Evolutionary conservation across 1,140 invertebrate species (phyloP).

Genomic region (Euura lappo): DNA sequence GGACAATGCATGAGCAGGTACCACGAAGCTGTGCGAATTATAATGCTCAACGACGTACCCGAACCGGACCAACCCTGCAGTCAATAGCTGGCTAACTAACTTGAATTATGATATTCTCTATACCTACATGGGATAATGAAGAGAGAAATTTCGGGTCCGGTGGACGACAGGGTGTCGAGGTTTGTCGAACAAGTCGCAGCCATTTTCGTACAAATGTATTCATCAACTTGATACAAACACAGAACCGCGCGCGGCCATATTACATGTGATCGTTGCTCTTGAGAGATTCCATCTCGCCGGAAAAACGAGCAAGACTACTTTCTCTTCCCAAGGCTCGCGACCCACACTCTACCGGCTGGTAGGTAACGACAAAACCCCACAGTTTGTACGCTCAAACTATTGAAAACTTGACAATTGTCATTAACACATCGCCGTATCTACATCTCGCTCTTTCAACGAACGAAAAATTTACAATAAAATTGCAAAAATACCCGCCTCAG

Average conservation of each 20-base stretch:
- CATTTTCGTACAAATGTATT: not conserved
- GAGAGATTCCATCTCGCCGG: slow-evolving; percentile 2
- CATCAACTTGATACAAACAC: not conserved
- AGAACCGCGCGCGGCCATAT: not conserved
- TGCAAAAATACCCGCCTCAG: no score
- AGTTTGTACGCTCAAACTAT: no score
- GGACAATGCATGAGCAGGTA: not conserved
- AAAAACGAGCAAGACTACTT: not conserved
- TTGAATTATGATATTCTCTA: not conserved
- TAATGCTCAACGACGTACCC: not conserved
- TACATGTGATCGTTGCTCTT: no score
- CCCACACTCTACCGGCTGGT: no score
- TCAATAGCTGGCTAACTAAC: not conserved
- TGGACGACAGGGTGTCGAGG: not conserved
- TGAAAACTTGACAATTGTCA: no score
- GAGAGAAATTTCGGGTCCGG: not conserved
- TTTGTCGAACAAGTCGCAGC: not conserved
- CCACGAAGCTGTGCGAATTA: not conserved
- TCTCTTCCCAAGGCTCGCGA: not conserved
- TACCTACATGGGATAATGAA: not conserved
- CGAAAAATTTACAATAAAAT: no score
- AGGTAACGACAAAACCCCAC: no score
- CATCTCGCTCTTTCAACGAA: no score
- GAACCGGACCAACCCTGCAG: no score
- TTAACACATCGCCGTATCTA: no score